phyloP scores from a whole-genome alignment of 2,888 invertebrate species.

The Nemotelus nigrinus region DNA sequence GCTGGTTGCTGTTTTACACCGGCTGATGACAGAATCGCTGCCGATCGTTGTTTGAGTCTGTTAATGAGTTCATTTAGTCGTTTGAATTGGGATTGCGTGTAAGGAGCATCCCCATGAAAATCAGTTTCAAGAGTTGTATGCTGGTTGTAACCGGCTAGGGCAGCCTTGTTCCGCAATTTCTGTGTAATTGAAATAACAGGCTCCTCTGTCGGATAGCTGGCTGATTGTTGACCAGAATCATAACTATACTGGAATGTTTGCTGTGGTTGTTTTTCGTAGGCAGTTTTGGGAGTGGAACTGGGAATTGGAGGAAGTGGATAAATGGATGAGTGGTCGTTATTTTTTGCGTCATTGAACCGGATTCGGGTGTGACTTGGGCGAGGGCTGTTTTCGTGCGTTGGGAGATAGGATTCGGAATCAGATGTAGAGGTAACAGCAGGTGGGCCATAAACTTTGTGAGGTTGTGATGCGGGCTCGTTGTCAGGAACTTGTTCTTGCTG shows the following conservation, averaged over 20 bases:
- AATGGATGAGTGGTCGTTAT: constrained; percentile 56
- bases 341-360: constrained; percentile 56
- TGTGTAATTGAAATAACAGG: constrained; percentile 56
- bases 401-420: constrained; percentile 27
- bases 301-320: constrained; percentile 57
- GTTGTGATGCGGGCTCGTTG: not conserved
- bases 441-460: constrained; percentile 17
- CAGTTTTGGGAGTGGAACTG: constrained; percentile 5
- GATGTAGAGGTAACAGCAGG: constrained; percentile 14
- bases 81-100: constrained; percentile 50
- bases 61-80: constrained; percentile 49
- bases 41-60: constrained; percentile 40
- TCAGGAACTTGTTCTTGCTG: constrained; percentile 19
- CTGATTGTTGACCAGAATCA: constrained; percentile 46
- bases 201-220: constrained; percentile 38
- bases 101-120: constrained; percentile 44
- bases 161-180: constrained; percentile 60
- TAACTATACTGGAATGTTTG: constrained; percentile 11
- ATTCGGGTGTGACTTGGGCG: constrained; percentile 63
- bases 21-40: not conserved
- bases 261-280: constrained; percentile 2
- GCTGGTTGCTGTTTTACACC: too few relatives aligned
- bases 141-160: constrained; percentile 23
- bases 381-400: constrained; percentile 61
- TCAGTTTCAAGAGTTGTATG: constrained; percentile 21